Conservation (phyloP, 1,140 invertebrate genomes). For the Bemisia tabaci region DNA sequence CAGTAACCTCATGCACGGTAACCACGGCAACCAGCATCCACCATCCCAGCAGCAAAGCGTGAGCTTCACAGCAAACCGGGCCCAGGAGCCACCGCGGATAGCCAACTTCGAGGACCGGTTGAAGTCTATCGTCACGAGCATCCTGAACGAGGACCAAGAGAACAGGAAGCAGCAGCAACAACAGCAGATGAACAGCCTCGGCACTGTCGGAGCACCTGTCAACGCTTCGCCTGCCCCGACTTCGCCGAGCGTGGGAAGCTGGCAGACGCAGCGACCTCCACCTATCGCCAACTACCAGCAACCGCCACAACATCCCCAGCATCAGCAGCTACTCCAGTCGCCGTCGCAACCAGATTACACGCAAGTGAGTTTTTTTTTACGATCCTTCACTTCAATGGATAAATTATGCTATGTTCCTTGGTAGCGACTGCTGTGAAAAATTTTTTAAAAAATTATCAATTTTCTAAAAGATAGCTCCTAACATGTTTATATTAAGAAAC, state of each 20-base stretch:
- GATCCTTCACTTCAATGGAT: no score
- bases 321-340: constrained; percentile 17
- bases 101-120: constrained; percentile 82
- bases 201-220: neutral
- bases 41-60: neutral
- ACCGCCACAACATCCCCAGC: constrained; percentile 16
- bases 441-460: neutral
- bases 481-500: no score
- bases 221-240: constrained; percentile 4
- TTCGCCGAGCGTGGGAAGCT: neutral
- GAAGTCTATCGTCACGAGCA: constrained; percentile 81
- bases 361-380: constrained; percentile 29
- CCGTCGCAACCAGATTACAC: constrained; percentile 38
- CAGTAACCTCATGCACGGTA: neutral
- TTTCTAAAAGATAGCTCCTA: no score
- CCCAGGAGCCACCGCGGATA: constrained; percentile 64
- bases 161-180: constrained; percentile 35
- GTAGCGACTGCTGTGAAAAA: neutral
- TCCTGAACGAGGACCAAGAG: constrained; percentile 69
- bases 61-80: constrained; percentile 25
- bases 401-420: no score
- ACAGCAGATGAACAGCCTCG: constrained; percentile 18
- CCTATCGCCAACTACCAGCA: constrained; percentile 16
- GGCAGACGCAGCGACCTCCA: neutral
- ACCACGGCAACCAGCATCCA: neutral